A percentile compares a stretch with the other conserved stretches of the same genome.
phyloP scores from a whole-genome alignment of 2,888 invertebrate species.

The Phengaris alcon region DNA sequence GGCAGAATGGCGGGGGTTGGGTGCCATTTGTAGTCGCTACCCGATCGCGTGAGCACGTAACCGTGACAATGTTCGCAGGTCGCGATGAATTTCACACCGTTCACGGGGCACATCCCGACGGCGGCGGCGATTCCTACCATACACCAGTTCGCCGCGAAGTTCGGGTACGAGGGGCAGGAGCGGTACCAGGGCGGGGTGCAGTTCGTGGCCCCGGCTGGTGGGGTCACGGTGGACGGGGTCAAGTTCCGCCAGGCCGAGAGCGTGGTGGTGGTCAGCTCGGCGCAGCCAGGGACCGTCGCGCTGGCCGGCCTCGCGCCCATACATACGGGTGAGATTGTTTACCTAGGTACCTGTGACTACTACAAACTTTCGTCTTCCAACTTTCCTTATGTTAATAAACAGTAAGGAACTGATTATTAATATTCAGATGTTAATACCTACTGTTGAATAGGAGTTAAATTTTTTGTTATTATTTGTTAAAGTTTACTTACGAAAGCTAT shows the following conservation, averaged over 20 bases:
- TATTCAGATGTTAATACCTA: too few relatives aligned
- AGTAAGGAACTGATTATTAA: too few relatives aligned
- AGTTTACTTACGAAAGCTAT: too few relatives aligned
- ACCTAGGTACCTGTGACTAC: not conserved
- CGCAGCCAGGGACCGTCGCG: slow-evolving; percentile 73
- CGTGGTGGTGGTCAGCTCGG: slow-evolving; percentile 70
- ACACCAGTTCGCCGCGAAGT: slow-evolving; percentile 90
- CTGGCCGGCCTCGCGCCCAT: slow-evolving; percentile 65
- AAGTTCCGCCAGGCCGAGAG: slow-evolving; percentile 81
- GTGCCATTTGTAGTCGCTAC: slow-evolving; percentile 56
- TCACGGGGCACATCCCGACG: slow-evolving; percentile 88
- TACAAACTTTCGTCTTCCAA: too few relatives aligned
- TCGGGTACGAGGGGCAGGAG: slow-evolving; percentile 77
- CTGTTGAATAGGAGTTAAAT: too few relatives aligned
- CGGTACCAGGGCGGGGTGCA: slow-evolving; percentile 66
- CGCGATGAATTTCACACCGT: slow-evolving; percentile 91
- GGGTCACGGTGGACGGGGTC: slow-evolving; percentile 68
- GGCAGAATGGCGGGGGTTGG: slow-evolving; percentile 78
- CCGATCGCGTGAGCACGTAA: slow-evolving; percentile 38
- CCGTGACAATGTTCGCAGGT: slow-evolving; percentile 43
- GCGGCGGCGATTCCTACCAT: slow-evolving; percentile 87
- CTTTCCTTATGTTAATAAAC: too few relatives aligned
- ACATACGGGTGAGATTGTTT: slow-evolving; percentile 56
- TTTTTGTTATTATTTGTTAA: too few relatives aligned
- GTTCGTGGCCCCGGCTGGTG: slow-evolving; percentile 56